Evolutionary conservation across 2,113 vertebrate species (phyloP), one percentile per base, ranked within the genome.

Genomic region (Morone chrysops): DNA sequence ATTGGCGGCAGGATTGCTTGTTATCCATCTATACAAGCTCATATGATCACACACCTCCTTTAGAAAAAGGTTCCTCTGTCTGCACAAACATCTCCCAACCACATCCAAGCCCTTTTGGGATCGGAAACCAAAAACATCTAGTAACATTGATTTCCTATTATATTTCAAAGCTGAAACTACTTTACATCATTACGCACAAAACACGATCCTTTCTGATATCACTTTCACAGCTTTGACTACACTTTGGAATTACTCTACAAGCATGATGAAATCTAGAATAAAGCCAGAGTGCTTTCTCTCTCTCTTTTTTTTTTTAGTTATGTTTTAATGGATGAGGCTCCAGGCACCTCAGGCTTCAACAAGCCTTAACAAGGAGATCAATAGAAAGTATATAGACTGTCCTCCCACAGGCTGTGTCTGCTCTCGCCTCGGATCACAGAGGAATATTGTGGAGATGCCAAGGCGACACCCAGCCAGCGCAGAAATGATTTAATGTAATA

Each of bases 331-430:
- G 72, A 68, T 72, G 62, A 75, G 47, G 56, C 54, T 87, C 40
- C 69, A 53, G 63, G 68, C 73, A 65, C 54, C 68, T 85, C 61
- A 56, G 62, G 70, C 85, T 62, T 75, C 81, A 86, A 75, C 77
- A 80, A 84, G 78, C 80, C 72, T 63, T 72, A 86, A 84, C 69
- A 76, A 57, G 67, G 75, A 69, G 76, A 90, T 89, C 88, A 90
- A 82, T 90, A 82, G 68, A 70, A 66, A 70, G 88, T 41, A 48
- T 80, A 79, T 62, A 80, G 71, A 74, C 63, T n/a, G 71, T 85
- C 75, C 47, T 83, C 81, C 81, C 80, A 77, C 79, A 41, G 77
- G 75, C 82, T 70, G 51, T 43, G 70, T 83, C 81, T 74, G 77
- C 68, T 84, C 72, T 65, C 25, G 22, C 57, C 65, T 87, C 60